Evolutionary conservation across 1,140 invertebrate genomes (phyloP).

Genomic region (Oncopeltus fasciatus): DNA sequence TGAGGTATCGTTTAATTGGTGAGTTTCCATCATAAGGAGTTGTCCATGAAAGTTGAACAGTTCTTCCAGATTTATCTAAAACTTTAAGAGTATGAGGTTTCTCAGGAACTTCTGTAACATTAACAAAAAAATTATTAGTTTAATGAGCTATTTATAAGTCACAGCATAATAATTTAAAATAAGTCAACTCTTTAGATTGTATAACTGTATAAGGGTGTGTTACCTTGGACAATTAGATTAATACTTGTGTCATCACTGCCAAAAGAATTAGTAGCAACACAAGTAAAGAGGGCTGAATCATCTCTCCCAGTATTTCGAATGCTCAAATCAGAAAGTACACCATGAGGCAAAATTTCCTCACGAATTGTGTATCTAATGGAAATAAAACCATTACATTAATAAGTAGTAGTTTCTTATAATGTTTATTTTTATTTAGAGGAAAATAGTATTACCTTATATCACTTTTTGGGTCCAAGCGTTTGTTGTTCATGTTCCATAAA

Average conservation of each 20-base stretch:
- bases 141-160: neutral
- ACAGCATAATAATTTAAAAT: neutral
- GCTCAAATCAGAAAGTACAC: conserved; percentile 74
- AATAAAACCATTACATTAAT: neutral
- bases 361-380: conserved; percentile 66
- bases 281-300: conserved; percentile 87
- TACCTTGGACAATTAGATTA: conserved; percentile 87
- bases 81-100: conserved; percentile 81
- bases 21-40: conserved; percentile 90
- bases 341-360: conserved; percentile 73
- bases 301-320: conserved; percentile 76
- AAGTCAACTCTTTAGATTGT: neutral
- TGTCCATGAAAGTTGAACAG: conserved; percentile 80
- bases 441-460: conserved; percentile 38
- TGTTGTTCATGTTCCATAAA: conserved; percentile 90
- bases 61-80: conserved; percentile 76
- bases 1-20: conserved; percentile 77
- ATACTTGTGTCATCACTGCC: conserved; percentile 90
- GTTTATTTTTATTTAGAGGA: no score
- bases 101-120: conserved; percentile 70
- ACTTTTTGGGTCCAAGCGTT: conserved; percentile 71
- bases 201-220: no score
- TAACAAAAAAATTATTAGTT: neutral
- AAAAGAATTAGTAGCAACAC: conserved; percentile 85
- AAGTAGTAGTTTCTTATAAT: no score